These are phyloP conservation scores for Enteromius viviparus DNA, from an alignment of 2,797 vertebrate genomes.

Conservation along the genomic window DNA sequence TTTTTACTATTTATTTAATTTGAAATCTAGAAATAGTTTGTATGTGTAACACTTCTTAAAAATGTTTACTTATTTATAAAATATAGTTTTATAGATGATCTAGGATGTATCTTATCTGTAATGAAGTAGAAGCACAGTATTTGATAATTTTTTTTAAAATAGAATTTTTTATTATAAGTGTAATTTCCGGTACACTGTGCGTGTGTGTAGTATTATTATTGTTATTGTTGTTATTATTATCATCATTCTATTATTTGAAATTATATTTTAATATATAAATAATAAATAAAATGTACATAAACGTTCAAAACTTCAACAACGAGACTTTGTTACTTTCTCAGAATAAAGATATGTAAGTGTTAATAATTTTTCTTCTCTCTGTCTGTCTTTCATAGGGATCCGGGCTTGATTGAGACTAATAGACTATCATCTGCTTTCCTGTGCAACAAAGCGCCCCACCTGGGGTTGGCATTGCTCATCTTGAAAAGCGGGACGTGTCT, in stretches of 20 bases:
- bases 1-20: no score
- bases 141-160: no score
- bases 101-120: background rate
- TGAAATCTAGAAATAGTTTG: no score
- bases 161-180: no score
- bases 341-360: background rate
- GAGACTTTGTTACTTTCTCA: background rate
- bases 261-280: no score
- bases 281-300: no score
- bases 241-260: no score
- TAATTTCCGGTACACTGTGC: no score
- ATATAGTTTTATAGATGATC: background rate
- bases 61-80: background rate
- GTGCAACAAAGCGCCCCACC: constrained; percentile 40
- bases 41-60: background rate
- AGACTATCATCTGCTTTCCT: constrained; percentile 27
- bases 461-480: constrained; percentile 19
- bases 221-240: no score
- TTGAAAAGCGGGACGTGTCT: constrained; percentile 26
- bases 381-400: constrained; percentile 48
- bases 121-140: background rate
- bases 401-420: constrained; percentile 51
- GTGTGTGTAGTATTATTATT: no score
- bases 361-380: background rate
- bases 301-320: background rate